A percentile compares a stretch with the other conserved stretches of the same genome.
Evolutionary conservation across 2,888 invertebrate species (phyloP).

Genomic region (Lamellibrachia columna): DNA sequence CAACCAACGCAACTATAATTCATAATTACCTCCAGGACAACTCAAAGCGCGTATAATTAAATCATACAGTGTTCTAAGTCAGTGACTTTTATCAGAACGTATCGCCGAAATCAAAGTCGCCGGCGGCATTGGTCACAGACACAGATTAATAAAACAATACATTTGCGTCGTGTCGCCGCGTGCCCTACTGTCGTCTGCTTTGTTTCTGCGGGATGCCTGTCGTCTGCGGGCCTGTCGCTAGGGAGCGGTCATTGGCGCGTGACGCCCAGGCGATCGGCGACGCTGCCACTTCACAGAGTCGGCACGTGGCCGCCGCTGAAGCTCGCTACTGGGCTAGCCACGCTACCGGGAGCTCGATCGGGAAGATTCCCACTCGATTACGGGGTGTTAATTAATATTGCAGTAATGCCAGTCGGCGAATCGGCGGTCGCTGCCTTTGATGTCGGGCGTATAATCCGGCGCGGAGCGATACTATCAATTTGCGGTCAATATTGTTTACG

Average conservation of each 20-base stretch:
- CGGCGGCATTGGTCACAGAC: background rate
- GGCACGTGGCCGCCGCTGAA: background rate
- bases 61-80: constrained; percentile 11
- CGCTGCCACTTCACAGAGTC: background rate
- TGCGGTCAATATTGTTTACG: constrained; percentile 9
- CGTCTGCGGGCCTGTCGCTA: constrained; percentile 10
- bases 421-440: background rate
- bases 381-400: constrained; percentile 4
- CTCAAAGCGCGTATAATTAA: background rate
- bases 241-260: constrained; percentile 16
- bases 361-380: background rate
- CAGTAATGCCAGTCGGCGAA: constrained; percentile 6
- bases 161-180: background rate
- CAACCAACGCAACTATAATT: background rate
- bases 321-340: background rate
- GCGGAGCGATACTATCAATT: constrained; percentile 16
- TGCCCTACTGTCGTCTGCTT: background rate
- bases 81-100: constrained; percentile 16
- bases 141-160: constrained; percentile 16
- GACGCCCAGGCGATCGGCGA: constrained; percentile 3
- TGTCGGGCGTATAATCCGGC: background rate
- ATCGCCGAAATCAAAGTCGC: constrained; percentile 16
- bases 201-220: background rate
- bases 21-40: background rate
- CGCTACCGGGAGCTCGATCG: background rate